These are phyloP conservation scores for Centrocercus urophasianus DNA, from an alignment of 2,113 vertebrate genomes.

Conservation along the genomic window DNA sequence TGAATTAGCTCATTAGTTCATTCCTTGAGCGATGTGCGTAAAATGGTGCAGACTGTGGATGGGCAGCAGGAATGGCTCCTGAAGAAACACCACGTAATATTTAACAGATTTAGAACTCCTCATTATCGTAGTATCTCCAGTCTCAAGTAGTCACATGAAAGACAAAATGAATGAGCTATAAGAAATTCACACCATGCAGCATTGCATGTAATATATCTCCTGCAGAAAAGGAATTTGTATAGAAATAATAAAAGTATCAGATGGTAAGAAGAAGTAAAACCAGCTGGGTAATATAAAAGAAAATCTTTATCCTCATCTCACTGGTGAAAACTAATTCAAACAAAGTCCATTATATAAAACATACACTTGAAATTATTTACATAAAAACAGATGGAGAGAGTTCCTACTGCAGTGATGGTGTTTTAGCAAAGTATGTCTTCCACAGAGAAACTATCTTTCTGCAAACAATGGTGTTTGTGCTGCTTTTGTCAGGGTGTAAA, in stretches of 20 bases:
- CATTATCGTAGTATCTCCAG: conserved; percentile 4
- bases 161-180: conserved; percentile 51
- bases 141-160: conserved; percentile 36
- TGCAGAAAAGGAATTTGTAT: conserved; percentile 55
- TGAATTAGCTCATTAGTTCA: conserved; percentile 18
- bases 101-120: conserved; percentile 17
- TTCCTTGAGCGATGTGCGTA: background rate
- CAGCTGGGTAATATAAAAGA: conserved; percentile 67
- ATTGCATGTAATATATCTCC: conserved; percentile 69
- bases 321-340: conserved; percentile 71
- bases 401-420: conserved; percentile 18
- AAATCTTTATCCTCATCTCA: conserved; percentile 52
- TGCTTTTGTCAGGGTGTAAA: background rate
- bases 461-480: background rate
- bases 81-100: background rate
- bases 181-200: conserved; percentile 50
- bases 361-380: conserved; percentile 63
- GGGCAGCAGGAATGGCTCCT: background rate
- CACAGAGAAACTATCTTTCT: background rate
- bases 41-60: background rate
- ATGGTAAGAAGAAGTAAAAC: conserved; percentile 70
- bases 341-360: conserved; percentile 65
- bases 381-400: conserved; percentile 58
- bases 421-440: conserved; percentile 15
- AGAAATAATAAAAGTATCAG: conserved; percentile 58